These are phyloP conservation scores for Acrocephalus kingi DNA, from an alignment of 2,113 vertebrate species.

Conservation along the genomic window DNA sequence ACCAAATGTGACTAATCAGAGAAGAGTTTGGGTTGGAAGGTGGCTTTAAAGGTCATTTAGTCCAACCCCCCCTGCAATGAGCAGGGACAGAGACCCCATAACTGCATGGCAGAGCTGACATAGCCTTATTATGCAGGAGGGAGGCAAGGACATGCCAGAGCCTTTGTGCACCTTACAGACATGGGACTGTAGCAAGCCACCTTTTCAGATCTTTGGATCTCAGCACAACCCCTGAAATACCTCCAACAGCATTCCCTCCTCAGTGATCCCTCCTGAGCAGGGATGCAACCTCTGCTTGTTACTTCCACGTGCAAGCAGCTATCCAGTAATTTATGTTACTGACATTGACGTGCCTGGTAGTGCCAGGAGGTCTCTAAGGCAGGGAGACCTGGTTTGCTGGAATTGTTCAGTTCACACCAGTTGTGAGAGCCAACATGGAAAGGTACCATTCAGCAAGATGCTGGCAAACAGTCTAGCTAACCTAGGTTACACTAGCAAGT, in stretches of 20 bases:
- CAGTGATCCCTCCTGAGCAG: background rate
- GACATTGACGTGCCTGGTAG: background rate
- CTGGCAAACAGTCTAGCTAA: background rate
- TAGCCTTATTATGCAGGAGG: background rate
- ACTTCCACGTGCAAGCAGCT: background rate
- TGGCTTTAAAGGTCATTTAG: background rate
- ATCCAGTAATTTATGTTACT: background rate
- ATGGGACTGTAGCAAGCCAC: accelerated
- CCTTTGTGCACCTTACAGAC: background rate
- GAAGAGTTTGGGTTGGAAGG: background rate
- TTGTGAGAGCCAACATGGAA: background rate
- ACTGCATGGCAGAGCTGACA: background rate
- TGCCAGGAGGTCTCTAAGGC: background rate
- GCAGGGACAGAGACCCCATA: background rate
- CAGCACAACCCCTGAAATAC: background rate
- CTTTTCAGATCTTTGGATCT: background rate
- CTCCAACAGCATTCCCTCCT: background rate
- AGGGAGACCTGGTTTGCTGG: background rate
- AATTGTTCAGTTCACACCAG: background rate
- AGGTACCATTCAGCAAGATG: background rate
- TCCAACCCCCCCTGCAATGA: background rate
- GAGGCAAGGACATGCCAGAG: background rate
- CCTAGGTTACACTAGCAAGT: background rate
- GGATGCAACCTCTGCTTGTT: background rate
- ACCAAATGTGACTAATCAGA: background rate